These are phyloP conservation scores for Clangula hyemalis DNA, from an alignment of 2,797 vertebrate genomes.

Conservation along the genomic window DNA sequence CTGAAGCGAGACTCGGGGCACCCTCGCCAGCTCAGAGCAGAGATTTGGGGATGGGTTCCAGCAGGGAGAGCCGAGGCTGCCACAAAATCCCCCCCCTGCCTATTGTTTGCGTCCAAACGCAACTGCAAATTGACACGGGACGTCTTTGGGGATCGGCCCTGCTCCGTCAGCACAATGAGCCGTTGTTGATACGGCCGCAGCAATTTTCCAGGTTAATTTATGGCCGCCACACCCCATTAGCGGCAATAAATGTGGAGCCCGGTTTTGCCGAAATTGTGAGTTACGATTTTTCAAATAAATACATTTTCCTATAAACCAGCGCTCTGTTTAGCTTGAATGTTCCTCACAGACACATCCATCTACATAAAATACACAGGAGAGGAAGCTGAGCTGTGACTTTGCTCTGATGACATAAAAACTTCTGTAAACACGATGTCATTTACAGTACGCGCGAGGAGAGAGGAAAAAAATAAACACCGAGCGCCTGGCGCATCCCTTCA, in stretches of 20 bases:
- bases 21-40: background rate
- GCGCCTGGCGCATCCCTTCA: constrained; percentile 51
- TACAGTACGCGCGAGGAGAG: constrained; percentile 65
- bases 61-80: rapidly evolving
- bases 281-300: constrained; percentile 86
- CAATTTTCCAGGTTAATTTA: constrained; percentile 73
- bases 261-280: constrained; percentile 81
- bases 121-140: background rate
- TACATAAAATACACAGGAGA: constrained; percentile 82
- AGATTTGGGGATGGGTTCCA: background rate
- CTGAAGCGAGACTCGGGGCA: background rate
- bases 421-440: constrained; percentile 83
- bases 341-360: constrained; percentile 80
- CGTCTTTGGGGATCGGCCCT: constrained; percentile 20
- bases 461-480: constrained; percentile 60
- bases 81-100: background rate
- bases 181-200: constrained; percentile 38
- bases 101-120: background rate
- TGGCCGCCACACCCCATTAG: constrained; percentile 66
- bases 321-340: constrained; percentile 80
- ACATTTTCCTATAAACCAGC: constrained; percentile 81
- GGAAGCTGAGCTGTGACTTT: constrained; percentile 81
- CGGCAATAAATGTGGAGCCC: constrained; percentile 78
- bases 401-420: constrained; percentile 83
- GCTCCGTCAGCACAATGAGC: constrained; percentile 49